Evolutionary conservation across 2,888 invertebrate species (phyloP).

Genomic region (Synanthedon formicaeformis): DNA sequence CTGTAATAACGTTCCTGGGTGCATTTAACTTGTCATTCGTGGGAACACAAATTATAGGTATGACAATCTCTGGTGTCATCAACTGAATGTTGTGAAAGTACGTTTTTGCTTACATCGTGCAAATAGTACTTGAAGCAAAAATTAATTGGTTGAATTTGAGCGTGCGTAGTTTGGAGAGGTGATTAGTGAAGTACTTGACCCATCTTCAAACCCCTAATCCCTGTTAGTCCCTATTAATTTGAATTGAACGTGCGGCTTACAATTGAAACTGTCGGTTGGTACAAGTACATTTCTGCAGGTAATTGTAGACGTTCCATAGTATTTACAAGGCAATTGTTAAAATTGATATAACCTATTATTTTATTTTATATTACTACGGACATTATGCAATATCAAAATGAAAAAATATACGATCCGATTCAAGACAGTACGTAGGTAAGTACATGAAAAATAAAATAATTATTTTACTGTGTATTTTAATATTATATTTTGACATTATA

Average conservation of each 20-base stretch:
- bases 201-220: slow-evolving; percentile 39
- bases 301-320: slow-evolving; percentile 46
- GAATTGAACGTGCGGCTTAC: slow-evolving; percentile 42
- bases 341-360: too few species aligned
- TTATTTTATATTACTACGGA: too few species aligned
- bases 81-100: slow-evolving; percentile 36
- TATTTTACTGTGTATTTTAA: too few species aligned
- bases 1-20: slow-evolving; percentile 40
- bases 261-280: slow-evolving; percentile 41
- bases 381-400: too few species aligned
- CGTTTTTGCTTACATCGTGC: slow-evolving; percentile 7
- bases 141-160: slow-evolving; percentile 33
- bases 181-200: slow-evolving; percentile 43
- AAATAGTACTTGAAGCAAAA: slow-evolving; percentile 13
- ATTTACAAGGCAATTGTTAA: slow-evolving; percentile 6
- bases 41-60: slow-evolving; percentile 55
- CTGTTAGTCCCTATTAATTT: slow-evolving; percentile 45
- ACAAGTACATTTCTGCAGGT: slow-evolving; percentile 40
- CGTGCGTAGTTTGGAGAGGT: slow-evolving; percentile 30
- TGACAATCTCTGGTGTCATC: slow-evolving; percentile 37
- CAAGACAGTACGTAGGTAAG: too few species aligned
- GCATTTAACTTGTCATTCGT: slow-evolving; percentile 59
- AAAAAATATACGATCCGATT: too few species aligned
- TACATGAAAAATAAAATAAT: too few species aligned
- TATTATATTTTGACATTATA: too few species aligned